Percentiles rank a stretch among this genome's conserved stretches.
Evolutionary conservation across 2,113 vertebrate genomes (phyloP).

Genomic region (Xenotilapia flavipinnis): DNA sequence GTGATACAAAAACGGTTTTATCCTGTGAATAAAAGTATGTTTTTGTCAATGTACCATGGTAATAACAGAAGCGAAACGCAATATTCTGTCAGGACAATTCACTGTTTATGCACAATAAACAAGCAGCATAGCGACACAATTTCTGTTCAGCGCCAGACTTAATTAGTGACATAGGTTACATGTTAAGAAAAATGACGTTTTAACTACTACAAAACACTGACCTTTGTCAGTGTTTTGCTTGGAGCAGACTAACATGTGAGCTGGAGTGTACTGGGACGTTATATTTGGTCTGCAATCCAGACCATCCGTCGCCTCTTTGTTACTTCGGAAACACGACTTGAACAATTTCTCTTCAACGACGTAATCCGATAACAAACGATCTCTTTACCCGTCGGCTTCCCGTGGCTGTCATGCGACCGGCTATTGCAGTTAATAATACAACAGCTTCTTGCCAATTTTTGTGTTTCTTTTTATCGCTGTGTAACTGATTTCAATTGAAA

Average conservation of each 20-base stretch:
- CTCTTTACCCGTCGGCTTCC: neutral
- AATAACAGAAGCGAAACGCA: too few relatives aligned
- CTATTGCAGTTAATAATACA: fast-evolving
- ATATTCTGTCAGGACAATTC: too few relatives aligned
- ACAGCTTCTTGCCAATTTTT: neutral
- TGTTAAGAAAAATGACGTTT: fast-evolving
- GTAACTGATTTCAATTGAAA: neutral
- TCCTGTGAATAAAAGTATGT: too few relatives aligned
- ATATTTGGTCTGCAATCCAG: neutral
- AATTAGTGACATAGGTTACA: too few relatives aligned
- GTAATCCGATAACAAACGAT: neutral
- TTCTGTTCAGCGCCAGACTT: neutral
- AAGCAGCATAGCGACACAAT: fast-evolving
- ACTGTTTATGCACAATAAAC: too few relatives aligned
- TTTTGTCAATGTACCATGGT: too few relatives aligned
- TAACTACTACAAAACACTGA: neutral
- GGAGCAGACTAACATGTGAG: neutral
- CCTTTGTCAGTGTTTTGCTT: neutral
- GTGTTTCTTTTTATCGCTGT: fast-evolving
- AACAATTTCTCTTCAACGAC: neutral
- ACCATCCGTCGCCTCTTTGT: neutral
- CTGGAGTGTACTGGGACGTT: fast-evolving
- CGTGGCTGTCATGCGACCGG: fast-evolving
- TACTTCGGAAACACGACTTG: neutral
- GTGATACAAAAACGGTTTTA: too few relatives aligned